Evolutionary conservation across 2,888 invertebrate species (phyloP), one percentile per base, ranked within the genome.

Genomic region (Belgica antarctica): DNA sequence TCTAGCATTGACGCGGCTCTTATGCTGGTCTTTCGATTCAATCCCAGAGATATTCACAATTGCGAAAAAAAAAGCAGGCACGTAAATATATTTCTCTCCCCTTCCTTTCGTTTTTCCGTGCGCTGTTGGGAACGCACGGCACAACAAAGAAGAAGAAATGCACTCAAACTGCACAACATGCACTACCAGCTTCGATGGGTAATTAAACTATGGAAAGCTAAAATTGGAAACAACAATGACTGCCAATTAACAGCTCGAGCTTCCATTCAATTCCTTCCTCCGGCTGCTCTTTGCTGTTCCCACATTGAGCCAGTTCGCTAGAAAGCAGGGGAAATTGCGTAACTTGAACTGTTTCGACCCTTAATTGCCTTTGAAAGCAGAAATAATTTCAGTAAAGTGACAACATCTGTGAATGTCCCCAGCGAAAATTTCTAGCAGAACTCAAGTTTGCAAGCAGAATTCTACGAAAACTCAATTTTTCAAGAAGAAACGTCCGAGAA

Each of bases 181-280:
- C 52, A 19, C 52, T n/a, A n/a, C 17, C 22, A 52, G 22, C 15
- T n/a, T 12, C 41, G 41, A 52, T 52, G 52, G 52, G 22, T 22
- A 52, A 52, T 52, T 52, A 52, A 52, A 52, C 52, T 52, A 41
- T n/a, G 41, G 12, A 31, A 31, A 31, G 12, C 34, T 41, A 52
- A n/a, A 17, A 52, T 52, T 52, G 3, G 17, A 7, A 52, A 52
- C 52, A 52, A 52, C 52, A 52, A 52, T 52, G 52, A 52, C 22
- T 7, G 52, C 52, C n/a, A 52, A 52, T 52, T 52, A 52, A 22
- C 19, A 52, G 52, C 7, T 17, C 8, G 22, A 22, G 41, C 41
- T 52, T 52, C 41, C 7, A 41, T 41, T 41, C 12, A 41, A 41
- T 22, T 52, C 12, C n/a, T 41, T 41, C 12, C 2, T 10, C n/a